A percentile compares a stretch with the other conserved stretches of the same genome.
Evolutionary conservation across 2,797 vertebrate genomes (phyloP).

Genomic region (Cryptoprocta ferox): DNA sequence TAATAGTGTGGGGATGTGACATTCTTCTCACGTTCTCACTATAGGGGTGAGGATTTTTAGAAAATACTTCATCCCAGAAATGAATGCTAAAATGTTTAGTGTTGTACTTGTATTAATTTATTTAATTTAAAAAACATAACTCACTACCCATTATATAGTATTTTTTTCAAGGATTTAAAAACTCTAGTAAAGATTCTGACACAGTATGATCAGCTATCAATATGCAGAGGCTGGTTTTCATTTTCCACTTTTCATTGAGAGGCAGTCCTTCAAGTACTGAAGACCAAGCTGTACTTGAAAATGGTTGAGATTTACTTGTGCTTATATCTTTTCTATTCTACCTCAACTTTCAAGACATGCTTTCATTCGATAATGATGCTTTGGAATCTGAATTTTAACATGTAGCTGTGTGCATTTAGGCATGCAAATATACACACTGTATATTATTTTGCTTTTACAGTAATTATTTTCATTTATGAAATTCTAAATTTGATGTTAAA

Average conservation of each 20-base stretch:
- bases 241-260: slow-evolving; percentile 68
- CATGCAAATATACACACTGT: slow-evolving; percentile 72
- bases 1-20: slow-evolving; percentile 15
- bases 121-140: slow-evolving; percentile 80
- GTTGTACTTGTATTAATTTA: slow-evolving; percentile 85
- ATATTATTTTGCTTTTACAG: slow-evolving; percentile 84
- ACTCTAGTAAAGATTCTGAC: slow-evolving; percentile 80
- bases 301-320: slow-evolving; percentile 60
- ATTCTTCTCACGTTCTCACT: slow-evolving; percentile 26
- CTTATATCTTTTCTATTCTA: slow-evolving; percentile 63
- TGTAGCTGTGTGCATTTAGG: slow-evolving; percentile 59
- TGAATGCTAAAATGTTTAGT: slow-evolving; percentile 85
- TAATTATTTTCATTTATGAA: slow-evolving; percentile 90
- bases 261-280: slow-evolving; percentile 69
- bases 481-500: slow-evolving; percentile 91
- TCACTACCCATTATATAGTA: slow-evolving; percentile 82
- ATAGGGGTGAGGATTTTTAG: slow-evolving; percentile 15
- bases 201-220: slow-evolving; percentile 69
- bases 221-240: slow-evolving; percentile 55
- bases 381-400: slow-evolving; percentile 69
- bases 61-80: slow-evolving; percentile 83
- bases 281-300: slow-evolving; percentile 70
- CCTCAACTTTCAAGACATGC: slow-evolving; percentile 63
- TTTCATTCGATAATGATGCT: slow-evolving; percentile 74
- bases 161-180: slow-evolving; percentile 86